Percentiles rank a stretch among this genome's conserved stretches.
These are phyloP conservation scores for Suricata suricatta DNA, from an alignment of 2,113 vertebrate genomes.

Conservation along the genomic window DNA sequence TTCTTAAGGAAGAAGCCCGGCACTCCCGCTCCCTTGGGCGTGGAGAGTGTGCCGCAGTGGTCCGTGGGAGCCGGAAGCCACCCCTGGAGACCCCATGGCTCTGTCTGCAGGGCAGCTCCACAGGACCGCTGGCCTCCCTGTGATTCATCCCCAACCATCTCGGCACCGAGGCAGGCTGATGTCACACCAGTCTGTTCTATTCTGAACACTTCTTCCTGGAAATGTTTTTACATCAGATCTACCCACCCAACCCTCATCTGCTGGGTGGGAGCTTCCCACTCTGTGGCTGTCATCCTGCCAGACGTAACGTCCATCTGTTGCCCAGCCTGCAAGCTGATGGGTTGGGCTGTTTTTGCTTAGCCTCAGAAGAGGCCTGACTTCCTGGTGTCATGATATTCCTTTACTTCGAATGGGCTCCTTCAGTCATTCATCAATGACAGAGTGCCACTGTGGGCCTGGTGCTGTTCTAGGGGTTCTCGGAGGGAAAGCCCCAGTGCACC, in stretches of 20 bases:
- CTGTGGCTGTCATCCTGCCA: not conserved
- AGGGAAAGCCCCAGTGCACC: not conserved
- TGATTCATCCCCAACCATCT: not conserved
- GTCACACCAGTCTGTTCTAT: not conserved
- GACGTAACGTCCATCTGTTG: not conserved
- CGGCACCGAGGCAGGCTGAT: not conserved
- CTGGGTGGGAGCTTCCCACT: not conserved
- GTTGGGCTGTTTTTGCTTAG: not conserved
- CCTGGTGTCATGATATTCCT: not conserved
- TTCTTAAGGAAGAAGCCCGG: not conserved
- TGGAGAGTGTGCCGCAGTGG: not conserved
- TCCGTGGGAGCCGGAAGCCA: too few relatives aligned
- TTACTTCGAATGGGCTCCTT: not conserved
- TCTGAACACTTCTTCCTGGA: conserved; percentile 47
- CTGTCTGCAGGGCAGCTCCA: not conserved
- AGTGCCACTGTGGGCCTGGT: not conserved
- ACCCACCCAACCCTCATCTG: conserved; percentile 3
- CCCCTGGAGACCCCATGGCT: not conserved
- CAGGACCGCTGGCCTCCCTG: not conserved
- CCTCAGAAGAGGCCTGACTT: not conserved
- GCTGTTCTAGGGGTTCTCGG: not conserved
- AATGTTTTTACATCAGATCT: not conserved
- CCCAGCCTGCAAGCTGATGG: not conserved
- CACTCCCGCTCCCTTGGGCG: not conserved
- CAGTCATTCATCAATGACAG: not conserved